Conservation (phyloP, 2,888 invertebrate species). For the Morinoia aosen region DNA sequence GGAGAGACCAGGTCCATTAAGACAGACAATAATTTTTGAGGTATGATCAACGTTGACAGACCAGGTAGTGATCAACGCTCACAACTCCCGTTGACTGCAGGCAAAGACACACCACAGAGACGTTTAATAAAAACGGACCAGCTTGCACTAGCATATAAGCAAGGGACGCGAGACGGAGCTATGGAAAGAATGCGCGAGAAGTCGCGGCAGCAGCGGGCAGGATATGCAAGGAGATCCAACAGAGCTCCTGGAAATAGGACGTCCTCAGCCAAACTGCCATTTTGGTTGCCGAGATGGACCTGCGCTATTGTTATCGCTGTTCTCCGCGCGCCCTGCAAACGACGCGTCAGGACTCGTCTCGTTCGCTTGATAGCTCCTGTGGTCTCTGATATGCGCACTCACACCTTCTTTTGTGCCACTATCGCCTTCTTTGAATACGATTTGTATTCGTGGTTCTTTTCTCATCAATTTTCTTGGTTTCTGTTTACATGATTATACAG, state of each 20-base stretch:
- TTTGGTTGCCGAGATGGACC: background rate
- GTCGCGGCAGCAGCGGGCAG: background rate
- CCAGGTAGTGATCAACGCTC: too few relatives aligned
- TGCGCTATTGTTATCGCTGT: background rate
- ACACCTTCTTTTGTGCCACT: background rate
- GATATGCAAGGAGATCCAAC: background rate
- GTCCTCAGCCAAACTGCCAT: background rate
- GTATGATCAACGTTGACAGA: too few relatives aligned
- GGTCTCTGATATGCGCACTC: background rate
- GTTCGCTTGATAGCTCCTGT: background rate
- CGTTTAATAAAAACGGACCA: background rate
- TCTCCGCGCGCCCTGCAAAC: background rate
- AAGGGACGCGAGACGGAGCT: background rate
- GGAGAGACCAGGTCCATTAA: too few relatives aligned
- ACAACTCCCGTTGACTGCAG: background rate
- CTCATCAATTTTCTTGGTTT: too few relatives aligned
- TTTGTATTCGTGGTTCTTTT: too few relatives aligned
- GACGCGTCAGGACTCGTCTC: background rate
- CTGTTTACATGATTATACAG: too few relatives aligned
- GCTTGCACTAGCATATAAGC: background rate
- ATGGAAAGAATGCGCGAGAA: background rate
- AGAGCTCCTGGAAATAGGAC: background rate
- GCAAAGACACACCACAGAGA: background rate
- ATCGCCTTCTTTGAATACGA: background rate
- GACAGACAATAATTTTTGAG: too few relatives aligned